Evolutionary conservation across 2,888 invertebrate species (phyloP), one percentile per base, ranked within the genome.

Genomic region (Trachelus troglodyta): DNA sequence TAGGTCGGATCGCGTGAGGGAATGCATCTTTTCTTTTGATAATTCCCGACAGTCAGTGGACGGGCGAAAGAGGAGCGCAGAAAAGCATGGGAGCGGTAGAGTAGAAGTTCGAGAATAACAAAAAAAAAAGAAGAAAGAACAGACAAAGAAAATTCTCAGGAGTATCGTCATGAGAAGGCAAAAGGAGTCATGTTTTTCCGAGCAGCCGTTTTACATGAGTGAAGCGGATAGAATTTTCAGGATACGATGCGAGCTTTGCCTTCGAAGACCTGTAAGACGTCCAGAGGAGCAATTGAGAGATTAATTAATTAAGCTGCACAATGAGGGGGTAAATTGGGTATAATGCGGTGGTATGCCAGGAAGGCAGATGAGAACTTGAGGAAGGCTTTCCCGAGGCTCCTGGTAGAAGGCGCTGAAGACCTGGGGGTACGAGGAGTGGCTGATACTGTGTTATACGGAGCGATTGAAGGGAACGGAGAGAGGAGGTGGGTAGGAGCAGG

Each of bases 251-350:
- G n/a, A 71, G 71, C 71, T 33, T 71, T 12, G 71, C 12, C 11
- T 23, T 37, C n/a, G 30, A 12, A 68, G 11, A 68, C 4, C 23
- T 1, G 68, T 30, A 69, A 34, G 76, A 74, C 35, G 74, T 12
- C 35, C 35, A 87, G 83, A 89, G 87, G 84, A 83, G 86, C 88
- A 89, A 89, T 89, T 89, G 88, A 84, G 85, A 86, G 88, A 87
- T 89, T 88, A 89, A 89, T 89, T 88, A 89, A 89, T 79, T 77
- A 74, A 69, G 77, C 75, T 34, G 86, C 84, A 82, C 86, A 86
- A 86, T 84, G 85, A 86, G 82, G 86, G 85, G 85, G 86, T 88
- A 88, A 88, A 89, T 89, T 89, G 88, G 86, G 84, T 85, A 87
- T 87, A 88, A 89, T 86, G 83, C 84, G 83, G 80, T 82, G 89